phyloP scores from a whole-genome alignment of 2,888 invertebrate genomes.

The Tetropium fuscum region DNA sequence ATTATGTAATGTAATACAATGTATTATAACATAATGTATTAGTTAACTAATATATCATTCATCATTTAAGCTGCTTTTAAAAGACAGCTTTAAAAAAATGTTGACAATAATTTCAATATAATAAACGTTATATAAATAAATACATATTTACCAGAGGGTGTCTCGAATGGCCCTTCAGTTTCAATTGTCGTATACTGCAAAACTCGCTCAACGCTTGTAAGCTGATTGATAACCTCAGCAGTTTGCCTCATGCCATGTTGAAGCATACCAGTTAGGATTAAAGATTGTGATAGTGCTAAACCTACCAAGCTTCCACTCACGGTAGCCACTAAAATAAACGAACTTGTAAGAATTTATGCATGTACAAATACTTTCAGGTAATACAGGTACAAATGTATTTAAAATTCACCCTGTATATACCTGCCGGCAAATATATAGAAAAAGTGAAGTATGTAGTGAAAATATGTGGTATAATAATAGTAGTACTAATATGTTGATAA shows the following conservation, averaged over 20 bases:
- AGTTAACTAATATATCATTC: too few species aligned
- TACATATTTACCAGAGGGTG: constrained; percentile 55
- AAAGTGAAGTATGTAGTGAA: too few species aligned
- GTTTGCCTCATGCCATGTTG: constrained; percentile 85
- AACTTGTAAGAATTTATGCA: background rate
- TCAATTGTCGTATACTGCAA: constrained; percentile 81
- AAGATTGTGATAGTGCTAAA: constrained; percentile 62
- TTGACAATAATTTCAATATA: background rate
- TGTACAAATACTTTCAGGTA: constrained; percentile 48
- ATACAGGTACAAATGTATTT: too few species aligned
- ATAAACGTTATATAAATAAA: background rate
- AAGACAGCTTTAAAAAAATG: too few species aligned
- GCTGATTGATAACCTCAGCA: constrained; percentile 80
- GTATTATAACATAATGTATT: too few species aligned
- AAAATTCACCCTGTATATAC: too few species aligned
- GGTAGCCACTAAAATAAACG: constrained; percentile 15
- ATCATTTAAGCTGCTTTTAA: too few species aligned
- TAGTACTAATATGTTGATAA: too few species aligned
- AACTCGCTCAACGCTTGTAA: constrained; percentile 86
- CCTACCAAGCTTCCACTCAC: constrained; percentile 54
- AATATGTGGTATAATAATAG: too few species aligned
- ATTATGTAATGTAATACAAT: too few species aligned
- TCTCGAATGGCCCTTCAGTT: constrained; percentile 75
- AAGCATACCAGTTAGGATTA: constrained; percentile 83
- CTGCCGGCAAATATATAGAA: too few species aligned